Conservation (phyloP, 2,888 invertebrate species). For the Phymatocera aterrima region DNA sequence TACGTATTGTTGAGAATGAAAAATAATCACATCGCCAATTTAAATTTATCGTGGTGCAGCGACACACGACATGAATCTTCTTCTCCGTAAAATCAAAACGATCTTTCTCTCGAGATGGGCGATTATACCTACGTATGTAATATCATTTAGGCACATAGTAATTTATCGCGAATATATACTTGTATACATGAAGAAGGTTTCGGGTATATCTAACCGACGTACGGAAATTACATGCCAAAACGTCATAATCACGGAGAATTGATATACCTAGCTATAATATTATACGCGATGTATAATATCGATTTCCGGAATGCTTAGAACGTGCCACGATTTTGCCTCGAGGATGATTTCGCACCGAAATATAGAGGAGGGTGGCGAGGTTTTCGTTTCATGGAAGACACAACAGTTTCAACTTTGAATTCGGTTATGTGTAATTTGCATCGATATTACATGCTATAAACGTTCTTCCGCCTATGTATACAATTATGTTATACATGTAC, state of each 20-base stretch:
- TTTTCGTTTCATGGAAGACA: not conserved
- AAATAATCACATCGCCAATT: no score
- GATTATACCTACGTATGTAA: no score
- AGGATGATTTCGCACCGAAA: not conserved
- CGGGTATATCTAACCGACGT: not conserved
- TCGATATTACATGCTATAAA: slow-evolving; percentile 12
- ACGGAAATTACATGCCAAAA: slow-evolving; percentile 24
- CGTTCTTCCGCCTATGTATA: not conserved
- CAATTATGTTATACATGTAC: no score
- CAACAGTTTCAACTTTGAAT: slow-evolving; percentile 31
- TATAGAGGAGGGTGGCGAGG: not conserved
- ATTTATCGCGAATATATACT: no score
- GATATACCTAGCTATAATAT: no score
- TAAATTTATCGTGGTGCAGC: no score
- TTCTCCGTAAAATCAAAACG: no score
- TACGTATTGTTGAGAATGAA: no score
- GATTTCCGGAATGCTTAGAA: not conserved
- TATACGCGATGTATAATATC: not conserved
- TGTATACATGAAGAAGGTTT: no score
- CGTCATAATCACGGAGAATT: slow-evolving; percentile 2
- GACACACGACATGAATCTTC: no score
- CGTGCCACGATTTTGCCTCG: not conserved
- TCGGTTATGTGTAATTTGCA: slow-evolving; percentile 17
- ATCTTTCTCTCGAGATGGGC: no score
- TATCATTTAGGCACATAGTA: no score